A percentile compares a stretch with the other conserved stretches of the same genome.
phyloP scores from a whole-genome alignment of 2,888 invertebrate genomes.

The Ecliptopera silaceata region DNA sequence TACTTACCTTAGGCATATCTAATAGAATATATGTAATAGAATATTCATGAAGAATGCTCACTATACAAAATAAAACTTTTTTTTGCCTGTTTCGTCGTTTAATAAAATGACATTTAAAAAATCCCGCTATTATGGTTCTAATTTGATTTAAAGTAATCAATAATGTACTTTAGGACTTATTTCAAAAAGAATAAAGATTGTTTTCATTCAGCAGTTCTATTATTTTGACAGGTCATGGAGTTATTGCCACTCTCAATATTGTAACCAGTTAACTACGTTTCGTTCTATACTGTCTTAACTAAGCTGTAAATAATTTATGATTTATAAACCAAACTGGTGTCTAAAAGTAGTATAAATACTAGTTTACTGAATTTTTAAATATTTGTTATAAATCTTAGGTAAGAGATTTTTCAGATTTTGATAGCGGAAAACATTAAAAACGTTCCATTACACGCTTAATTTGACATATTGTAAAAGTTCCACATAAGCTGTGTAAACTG shows the following conservation, averaged over 20 bases:
- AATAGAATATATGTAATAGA: no score
- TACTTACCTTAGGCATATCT: no score
- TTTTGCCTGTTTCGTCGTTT: no score
- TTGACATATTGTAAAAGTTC: slow-evolving; percentile 71
- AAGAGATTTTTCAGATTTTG: no score
- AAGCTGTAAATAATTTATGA: neutral
- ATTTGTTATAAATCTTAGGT: no score
- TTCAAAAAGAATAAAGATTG: neutral
- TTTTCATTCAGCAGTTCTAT: neutral
- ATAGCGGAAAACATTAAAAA: neutral
- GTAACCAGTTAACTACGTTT: slow-evolving; percentile 6
- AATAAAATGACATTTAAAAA: neutral
- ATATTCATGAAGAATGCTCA: no score
- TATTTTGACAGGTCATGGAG: slow-evolving; percentile 14
- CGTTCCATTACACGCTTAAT: slow-evolving; percentile 52
- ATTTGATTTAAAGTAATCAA: neutral
- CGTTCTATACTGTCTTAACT: neutral
- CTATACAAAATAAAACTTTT: no score
- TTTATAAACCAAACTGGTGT: no score
- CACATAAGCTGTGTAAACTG: slow-evolving; percentile 75
- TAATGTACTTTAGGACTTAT: neutral
- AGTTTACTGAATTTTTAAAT: no score
- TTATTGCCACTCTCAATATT: no score
- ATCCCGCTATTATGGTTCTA: neutral
- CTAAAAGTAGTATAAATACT: no score